Evolutionary conservation across 2,888 invertebrate species (phyloP).

Genomic region (Brachynemurus nebulosus): DNA sequence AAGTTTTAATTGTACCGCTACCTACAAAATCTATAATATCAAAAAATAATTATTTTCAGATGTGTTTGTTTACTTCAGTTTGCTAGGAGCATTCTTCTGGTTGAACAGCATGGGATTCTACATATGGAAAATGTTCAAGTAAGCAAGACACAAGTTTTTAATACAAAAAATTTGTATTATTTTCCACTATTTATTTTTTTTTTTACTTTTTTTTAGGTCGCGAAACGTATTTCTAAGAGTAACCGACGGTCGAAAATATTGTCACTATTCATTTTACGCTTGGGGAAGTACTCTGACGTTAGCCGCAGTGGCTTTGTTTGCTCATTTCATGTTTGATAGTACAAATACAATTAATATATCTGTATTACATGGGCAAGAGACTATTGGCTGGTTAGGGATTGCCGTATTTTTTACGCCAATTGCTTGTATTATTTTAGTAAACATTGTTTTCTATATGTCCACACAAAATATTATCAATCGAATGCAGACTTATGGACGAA

Average conservation of each 20-base stretch:
- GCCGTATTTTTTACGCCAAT: conserved; percentile 73
- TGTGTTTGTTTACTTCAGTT: conserved; percentile 58
- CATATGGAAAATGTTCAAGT: conserved; percentile 78
- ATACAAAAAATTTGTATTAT: conserved; percentile 4
- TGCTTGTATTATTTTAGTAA: conserved; percentile 62
- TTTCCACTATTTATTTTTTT: conserved; percentile 2
- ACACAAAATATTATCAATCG: conserved; percentile 65
- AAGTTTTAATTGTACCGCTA: conserved; percentile 5
- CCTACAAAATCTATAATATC: not conserved
- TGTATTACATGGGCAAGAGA: conserved; percentile 49
- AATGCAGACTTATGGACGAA: conserved; percentile 71
- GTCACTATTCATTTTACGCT: conserved; percentile 71
- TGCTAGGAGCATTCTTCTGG: conserved; percentile 76
- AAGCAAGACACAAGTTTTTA: too few relatives aligned
- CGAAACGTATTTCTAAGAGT: conserved; percentile 72
- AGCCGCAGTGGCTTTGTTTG: conserved; percentile 61
- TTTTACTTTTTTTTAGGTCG: conserved; percentile 39
- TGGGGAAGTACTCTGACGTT: conserved; percentile 61
- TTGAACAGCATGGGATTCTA: conserved; percentile 74
- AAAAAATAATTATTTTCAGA: conserved; percentile 39
- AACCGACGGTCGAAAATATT: conserved; percentile 75
- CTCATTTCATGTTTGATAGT: conserved; percentile 66
- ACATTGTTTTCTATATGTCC: conserved; percentile 67
- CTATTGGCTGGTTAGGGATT: conserved; percentile 67
- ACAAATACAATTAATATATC: conserved; percentile 38